phyloP scores from a whole-genome alignment of 2,797 vertebrate species.

The Eleutherodactylus coqui region DNA sequence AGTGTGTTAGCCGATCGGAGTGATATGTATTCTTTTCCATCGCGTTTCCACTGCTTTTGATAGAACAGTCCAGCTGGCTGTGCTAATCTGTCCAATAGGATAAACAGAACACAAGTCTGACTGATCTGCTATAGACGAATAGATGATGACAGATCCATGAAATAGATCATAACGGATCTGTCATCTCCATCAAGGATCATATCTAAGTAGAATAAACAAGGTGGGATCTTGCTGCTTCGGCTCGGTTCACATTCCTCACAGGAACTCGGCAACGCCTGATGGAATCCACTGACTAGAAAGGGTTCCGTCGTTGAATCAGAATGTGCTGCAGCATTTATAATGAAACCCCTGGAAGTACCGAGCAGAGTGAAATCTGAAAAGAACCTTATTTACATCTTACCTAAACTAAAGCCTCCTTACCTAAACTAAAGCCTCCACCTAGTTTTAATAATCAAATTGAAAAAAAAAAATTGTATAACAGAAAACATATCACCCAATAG shows the following conservation, averaged over 20 bases:
- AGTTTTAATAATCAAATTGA: neutral
- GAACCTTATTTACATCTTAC: too few relatives aligned
- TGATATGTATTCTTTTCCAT: neutral
- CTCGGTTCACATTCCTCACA: too few relatives aligned
- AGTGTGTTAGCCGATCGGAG: too few relatives aligned
- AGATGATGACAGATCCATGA: slow-evolving; percentile 37
- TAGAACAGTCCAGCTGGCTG: neutral
- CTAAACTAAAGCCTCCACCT: neutral
- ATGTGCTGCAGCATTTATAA: too few relatives aligned
- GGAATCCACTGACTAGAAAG: too few relatives aligned
- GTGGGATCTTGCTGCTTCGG: too few relatives aligned
- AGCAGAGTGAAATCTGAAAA: too few relatives aligned
- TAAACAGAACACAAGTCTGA: neutral
- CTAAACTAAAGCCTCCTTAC: too few relatives aligned
- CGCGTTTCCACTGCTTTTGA: neutral
- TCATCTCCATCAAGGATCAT: neutral
- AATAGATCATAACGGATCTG: neutral
- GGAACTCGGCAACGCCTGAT: too few relatives aligned
- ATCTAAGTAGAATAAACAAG: too few relatives aligned
- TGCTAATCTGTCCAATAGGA: neutral
- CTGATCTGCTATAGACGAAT: neutral
- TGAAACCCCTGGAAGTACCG: too few relatives aligned
- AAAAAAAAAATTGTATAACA: neutral
- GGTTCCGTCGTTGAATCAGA: too few relatives aligned
- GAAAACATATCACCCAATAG: neutral